These are phyloP conservation scores for Sepioteuthis lessoniana DNA, from an alignment of 2,888 invertebrate species.

Conservation along the genomic window DNA sequence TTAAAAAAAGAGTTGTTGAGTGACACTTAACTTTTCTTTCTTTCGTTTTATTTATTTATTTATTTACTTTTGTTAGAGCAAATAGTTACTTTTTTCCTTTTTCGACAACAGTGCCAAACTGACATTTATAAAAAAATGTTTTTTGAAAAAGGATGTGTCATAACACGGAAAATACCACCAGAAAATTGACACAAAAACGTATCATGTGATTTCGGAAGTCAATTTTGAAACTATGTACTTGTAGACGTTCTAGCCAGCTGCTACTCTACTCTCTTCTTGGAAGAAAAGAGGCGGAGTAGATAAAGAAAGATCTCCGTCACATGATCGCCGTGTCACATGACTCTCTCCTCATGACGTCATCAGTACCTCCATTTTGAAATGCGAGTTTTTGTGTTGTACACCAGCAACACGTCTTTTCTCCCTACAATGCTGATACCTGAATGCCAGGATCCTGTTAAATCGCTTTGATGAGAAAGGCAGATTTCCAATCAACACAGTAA, in stretches of 20 bases:
- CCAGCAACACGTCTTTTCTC: not conserved
- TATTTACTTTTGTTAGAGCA: too few relatives aligned
- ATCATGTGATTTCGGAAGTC: not conserved
- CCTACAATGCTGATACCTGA: conserved; percentile 33
- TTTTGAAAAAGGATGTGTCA: not conserved
- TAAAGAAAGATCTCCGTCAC: not conserved
- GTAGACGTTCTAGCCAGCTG: not conserved
- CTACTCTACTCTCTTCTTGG: not conserved
- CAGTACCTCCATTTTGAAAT: not conserved
- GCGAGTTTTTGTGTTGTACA: not conserved
- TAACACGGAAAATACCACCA: not conserved
- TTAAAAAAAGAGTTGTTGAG: too few relatives aligned
- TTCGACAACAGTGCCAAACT: too few relatives aligned
- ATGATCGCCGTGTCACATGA: not conserved
- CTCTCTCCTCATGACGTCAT: not conserved
- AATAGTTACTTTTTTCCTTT: too few relatives aligned
- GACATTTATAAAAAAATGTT: not conserved
- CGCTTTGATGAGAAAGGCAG: conserved; percentile 6
- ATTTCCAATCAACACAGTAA: not conserved
- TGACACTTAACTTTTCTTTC: too few relatives aligned
- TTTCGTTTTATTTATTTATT: too few relatives aligned
- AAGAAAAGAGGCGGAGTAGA: not conserved
- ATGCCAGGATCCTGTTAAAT: conserved; percentile 6
- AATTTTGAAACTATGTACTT: not conserved
- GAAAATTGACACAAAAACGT: not conserved